These are phyloP conservation scores for Camelus bactrianus DNA, from an alignment of 2,113 vertebrate genomes.

Conservation along the genomic window DNA sequence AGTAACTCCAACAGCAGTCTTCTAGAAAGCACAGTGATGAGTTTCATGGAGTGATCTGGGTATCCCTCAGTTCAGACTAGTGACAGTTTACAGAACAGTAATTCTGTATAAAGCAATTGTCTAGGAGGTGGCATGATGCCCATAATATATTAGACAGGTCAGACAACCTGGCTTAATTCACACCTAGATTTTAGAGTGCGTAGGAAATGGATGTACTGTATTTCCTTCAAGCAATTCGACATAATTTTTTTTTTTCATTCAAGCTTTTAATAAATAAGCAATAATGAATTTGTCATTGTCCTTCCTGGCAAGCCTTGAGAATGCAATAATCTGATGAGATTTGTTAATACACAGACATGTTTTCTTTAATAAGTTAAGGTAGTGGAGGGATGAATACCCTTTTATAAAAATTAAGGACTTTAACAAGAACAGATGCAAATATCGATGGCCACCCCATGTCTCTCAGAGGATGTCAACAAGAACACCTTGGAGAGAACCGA, in stretches of 20 bases:
- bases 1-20: neutral
- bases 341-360: neutral
- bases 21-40: neutral
- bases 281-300: neutral
- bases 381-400: neutral
- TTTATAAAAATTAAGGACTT: neutral
- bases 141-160: neutral
- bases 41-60: neutral
- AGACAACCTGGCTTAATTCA: neutral
- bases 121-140: neutral
- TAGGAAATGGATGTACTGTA: neutral
- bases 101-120: neutral
- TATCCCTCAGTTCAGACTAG: neutral
- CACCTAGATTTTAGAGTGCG: neutral
- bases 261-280: slow-evolving; percentile 15
- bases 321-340: neutral
- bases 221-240: neutral
- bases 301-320: neutral
- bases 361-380: neutral
- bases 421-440: neutral
- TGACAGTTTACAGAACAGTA: neutral
- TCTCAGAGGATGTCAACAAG: neutral
- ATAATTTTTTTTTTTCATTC: slow-evolving; percentile 15
- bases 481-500: neutral
- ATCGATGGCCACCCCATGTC: neutral